phyloP scores from a whole-genome alignment of 2,797 vertebrate genomes.

The Lepidocolaptes lacrymiger region DNA sequence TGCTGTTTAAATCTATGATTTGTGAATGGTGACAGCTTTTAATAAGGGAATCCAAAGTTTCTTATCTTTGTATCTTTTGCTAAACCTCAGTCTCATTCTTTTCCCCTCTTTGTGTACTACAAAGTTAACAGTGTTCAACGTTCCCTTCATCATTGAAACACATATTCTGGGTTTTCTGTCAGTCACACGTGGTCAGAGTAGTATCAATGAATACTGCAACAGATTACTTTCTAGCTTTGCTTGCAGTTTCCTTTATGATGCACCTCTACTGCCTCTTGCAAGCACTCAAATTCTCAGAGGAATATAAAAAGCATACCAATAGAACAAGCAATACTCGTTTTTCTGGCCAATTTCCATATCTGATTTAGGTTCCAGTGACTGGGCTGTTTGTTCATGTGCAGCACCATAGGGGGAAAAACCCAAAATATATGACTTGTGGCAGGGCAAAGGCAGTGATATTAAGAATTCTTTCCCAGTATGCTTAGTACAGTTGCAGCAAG shows the following conservation, averaged over 20 bases:
- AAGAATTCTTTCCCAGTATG: neutral
- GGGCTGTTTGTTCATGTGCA: neutral
- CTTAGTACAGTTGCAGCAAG: neutral
- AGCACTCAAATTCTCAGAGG: neutral
- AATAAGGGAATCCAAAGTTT: neutral
- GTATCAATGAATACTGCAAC: neutral
- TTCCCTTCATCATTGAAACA: neutral
- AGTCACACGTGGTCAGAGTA: neutral
- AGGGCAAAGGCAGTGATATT: neutral
- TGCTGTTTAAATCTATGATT: neutral
- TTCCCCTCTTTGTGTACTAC: neutral
- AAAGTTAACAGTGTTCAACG: neutral
- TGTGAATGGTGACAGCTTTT: neutral
- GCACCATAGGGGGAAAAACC: fast-evolving
- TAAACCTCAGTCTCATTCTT: neutral
- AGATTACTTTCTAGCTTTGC: neutral
- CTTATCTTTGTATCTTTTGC: neutral
- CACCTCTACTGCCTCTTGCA: neutral
- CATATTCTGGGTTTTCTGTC: neutral
- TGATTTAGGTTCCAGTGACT: neutral
- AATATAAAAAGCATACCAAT: neutral
- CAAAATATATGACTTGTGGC: neutral
- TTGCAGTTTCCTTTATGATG: neutral
- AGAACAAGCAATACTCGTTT: neutral
- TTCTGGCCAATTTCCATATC: neutral